Conservation (phyloP, 2,888 invertebrate species). For the Orthonevra nobilis region DNA sequence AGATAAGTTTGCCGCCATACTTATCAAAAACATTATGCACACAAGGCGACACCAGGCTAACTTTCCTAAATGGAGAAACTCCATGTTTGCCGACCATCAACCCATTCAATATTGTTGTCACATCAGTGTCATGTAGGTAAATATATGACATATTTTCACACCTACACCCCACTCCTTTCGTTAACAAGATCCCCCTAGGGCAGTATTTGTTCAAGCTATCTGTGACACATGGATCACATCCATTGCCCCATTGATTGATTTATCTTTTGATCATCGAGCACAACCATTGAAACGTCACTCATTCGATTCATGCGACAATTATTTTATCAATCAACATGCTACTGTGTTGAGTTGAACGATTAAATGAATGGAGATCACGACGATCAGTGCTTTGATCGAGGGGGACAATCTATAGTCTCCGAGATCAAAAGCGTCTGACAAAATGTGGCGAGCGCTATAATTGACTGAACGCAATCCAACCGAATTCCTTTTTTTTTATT, state of each 20-base stretch:
- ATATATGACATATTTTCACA: conserved; percentile 45
- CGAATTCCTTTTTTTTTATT: conserved; percentile 10
- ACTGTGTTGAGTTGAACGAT: conserved; percentile 2
- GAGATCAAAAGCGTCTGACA: conserved; percentile 57
- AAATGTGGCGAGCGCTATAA: conserved; percentile 1
- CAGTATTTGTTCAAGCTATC: conserved; percentile 11
- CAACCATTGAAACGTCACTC: conserved; percentile 51
- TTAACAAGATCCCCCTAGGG: conserved; percentile 3
- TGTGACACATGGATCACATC: conserved; percentile 51
- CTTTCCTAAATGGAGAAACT: too few relatives aligned
- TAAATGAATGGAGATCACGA: conserved; percentile 23
- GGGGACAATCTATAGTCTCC: conserved; percentile 17
- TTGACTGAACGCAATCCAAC: conserved; percentile 31
- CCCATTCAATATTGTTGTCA: conserved; percentile 66
- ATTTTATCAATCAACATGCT: conserved; percentile 17
- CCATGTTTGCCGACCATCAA: too few relatives aligned
- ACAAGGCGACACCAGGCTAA: too few relatives aligned
- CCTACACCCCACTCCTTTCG: conserved; percentile 3
- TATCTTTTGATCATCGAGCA: conserved; percentile 50
- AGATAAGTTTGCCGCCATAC: too few relatives aligned
- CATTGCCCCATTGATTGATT: conserved; percentile 65
- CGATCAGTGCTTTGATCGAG: conserved; percentile 18
- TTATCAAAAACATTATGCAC: too few relatives aligned
- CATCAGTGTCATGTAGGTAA: conserved; percentile 60
- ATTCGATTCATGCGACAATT: too few relatives aligned